Evolutionary conservation across 2,113 vertebrate species (phyloP).

Genomic region (Sinocyclocheilus anophthalmus): DNA sequence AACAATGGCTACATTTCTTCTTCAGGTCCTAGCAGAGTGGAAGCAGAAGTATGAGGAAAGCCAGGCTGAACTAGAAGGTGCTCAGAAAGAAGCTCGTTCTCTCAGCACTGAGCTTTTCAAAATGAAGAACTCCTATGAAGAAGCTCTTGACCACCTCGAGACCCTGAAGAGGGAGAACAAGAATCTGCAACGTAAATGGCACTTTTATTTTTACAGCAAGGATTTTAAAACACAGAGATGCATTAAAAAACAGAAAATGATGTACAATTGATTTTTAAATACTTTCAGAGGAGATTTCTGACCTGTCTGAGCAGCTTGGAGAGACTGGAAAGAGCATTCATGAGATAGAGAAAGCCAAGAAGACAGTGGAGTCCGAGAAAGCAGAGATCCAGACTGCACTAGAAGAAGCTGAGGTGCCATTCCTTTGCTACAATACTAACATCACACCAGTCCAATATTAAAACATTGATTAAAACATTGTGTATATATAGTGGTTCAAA

Average conservation of each 20-base stretch:
- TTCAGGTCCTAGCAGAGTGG: too few species aligned
- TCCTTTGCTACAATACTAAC: not conserved
- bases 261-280: not conserved
- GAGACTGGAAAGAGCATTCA: conserved; percentile 71
- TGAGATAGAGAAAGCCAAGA: conserved; percentile 82
- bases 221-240: too few species aligned
- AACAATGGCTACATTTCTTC: too few species aligned
- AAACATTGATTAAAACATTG: too few species aligned
- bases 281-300: not conserved
- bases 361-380: conserved; percentile 79
- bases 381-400: conserved; percentile 25
- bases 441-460: not conserved
- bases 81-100: too few species aligned
- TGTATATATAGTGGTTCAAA: too few species aligned
- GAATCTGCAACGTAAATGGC: conserved; percentile 51
- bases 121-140: too few species aligned
- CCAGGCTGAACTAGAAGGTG: too few species aligned
- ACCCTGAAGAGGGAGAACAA: conserved; percentile 56
- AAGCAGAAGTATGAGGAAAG: too few species aligned
- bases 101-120: too few species aligned
- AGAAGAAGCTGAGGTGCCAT: not conserved
- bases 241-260: too few species aligned
- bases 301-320: not conserved
- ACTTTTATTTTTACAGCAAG: not conserved
- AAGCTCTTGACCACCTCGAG: conserved; percentile 63